Evolutionary conservation across 2,797 vertebrate species (phyloP).

Genomic region (Pipistrellus nathusii): DNA sequence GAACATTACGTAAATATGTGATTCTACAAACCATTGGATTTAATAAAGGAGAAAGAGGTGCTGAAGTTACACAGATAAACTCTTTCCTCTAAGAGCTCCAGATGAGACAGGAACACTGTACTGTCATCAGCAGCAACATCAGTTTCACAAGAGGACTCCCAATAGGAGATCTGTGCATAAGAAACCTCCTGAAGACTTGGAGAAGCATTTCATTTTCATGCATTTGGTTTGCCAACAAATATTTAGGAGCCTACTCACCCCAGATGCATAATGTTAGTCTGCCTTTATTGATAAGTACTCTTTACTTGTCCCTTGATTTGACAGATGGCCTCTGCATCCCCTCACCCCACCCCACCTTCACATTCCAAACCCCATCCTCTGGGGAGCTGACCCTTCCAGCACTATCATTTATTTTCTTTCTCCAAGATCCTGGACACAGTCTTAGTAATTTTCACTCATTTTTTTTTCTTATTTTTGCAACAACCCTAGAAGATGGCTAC

Average conservation of each 20-base stretch:
- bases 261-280: not conserved
- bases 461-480: not conserved
- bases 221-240: not conserved
- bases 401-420: not conserved
- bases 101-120: not conserved
- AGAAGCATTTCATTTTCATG: not conserved
- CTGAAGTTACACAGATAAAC: not conserved
- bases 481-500: not conserved
- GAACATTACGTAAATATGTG: not conserved
- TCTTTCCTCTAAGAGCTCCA: not conserved
- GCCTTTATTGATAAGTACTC: not conserved
- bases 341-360: too few species aligned
- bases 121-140: not conserved
- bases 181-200: not conserved
- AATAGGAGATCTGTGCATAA: not conserved
- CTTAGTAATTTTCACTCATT: not conserved
- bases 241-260: not conserved
- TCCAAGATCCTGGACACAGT: not conserved
- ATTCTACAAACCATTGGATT: not conserved
- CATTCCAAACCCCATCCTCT: not conserved
- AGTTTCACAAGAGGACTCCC: not conserved
- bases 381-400: not conserved
- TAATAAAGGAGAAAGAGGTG: not conserved
- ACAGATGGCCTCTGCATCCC: not conserved
- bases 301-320: conserved; percentile 5